Conservation (phyloP, 2,888 invertebrate genomes). For the Tetragonula carbonaria region DNA sequence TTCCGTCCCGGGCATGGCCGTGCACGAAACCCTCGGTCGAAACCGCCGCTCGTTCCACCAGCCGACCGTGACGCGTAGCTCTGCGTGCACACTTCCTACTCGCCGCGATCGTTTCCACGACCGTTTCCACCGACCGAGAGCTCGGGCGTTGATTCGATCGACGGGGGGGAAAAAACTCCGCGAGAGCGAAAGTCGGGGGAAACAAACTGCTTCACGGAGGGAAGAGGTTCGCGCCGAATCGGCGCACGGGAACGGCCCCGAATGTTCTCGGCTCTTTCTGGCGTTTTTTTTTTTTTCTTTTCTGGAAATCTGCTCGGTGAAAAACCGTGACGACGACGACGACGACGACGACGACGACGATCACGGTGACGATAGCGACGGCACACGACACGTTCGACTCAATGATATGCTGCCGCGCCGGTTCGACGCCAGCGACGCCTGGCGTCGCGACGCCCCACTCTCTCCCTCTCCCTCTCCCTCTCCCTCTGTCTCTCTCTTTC, state of each 20-base stretch:
- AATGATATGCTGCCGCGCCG: constrained; percentile 71
- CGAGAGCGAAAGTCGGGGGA: too few species aligned
- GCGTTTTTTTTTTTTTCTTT: background rate
- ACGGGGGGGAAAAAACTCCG: background rate
- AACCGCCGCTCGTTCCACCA: background rate
- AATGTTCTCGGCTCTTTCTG: background rate
- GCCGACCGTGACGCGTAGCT: background rate
- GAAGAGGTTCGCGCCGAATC: too few species aligned
- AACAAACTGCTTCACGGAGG: too few species aligned
- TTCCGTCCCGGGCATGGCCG: background rate
- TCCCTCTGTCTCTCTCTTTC: constrained; percentile 41
- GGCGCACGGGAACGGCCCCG: too few species aligned
- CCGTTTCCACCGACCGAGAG: constrained; percentile 9
- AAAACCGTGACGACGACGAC: constrained; percentile 31
- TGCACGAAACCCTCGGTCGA: constrained; percentile 9
- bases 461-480: constrained; percentile 6
- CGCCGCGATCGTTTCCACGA: constrained; percentile 12
- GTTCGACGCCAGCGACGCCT: constrained; percentile 72
- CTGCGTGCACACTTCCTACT: constrained; percentile 23
- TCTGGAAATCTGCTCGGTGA: background rate
- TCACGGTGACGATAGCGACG: constrained; percentile 54
- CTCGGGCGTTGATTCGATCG: constrained; percentile 2
- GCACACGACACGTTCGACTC: constrained; percentile 68
- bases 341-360: constrained; percentile 44
- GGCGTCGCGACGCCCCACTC: constrained; percentile 70